Evolutionary conservation across 2,888 invertebrate genomes (phyloP).

Genomic region (Cyrtodaria siliqua): DNA sequence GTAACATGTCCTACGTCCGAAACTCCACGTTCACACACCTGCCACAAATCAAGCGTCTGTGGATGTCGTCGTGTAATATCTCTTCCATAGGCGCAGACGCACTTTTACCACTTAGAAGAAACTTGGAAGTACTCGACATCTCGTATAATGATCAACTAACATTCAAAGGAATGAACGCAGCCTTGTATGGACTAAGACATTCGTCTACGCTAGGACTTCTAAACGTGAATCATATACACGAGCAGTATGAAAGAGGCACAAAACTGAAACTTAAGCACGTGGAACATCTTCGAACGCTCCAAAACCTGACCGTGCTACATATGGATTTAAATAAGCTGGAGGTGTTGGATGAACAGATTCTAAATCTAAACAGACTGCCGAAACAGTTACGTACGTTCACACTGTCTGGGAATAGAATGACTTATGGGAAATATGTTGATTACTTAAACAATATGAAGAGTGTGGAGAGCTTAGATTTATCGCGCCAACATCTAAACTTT

Average conservation of each 20-base stretch:
- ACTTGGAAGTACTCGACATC: conserved; percentile 21
- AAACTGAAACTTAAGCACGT: conserved; percentile 12
- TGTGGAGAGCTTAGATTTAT: conserved; percentile 39
- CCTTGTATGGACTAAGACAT: conserved; percentile 31
- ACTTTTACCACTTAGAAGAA: conserved; percentile 29
- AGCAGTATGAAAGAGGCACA: conserved; percentile 21
- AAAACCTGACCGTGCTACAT: conserved; percentile 20
- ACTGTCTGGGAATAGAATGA: conserved; percentile 47
- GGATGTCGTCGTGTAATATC: conserved; percentile 31
- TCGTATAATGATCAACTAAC: conserved; percentile 49
- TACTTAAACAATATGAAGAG: conserved; percentile 1
- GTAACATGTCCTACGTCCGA: conserved; percentile 3
- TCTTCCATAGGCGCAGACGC: conserved; percentile 6
- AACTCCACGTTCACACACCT: conserved; percentile 32
- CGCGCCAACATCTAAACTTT: conserved; percentile 47
- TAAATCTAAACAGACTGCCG: conserved; percentile 13
- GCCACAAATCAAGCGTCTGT: conserved; percentile 11
- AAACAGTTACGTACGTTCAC: conserved; percentile 15
- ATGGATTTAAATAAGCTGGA: conserved; percentile 61
- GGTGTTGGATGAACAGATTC: conserved; percentile 39
- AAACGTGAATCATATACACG: conserved; percentile 41
- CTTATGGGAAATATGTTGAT: conserved; percentile 23
- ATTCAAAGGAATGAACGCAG: conserved; percentile 50
- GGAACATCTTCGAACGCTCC: conserved; percentile 35
- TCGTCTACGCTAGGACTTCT: conserved; percentile 22